Evolutionary conservation across 2,113 vertebrate genomes (phyloP).

Genomic region (Cochlearius cochlearius): DNA sequence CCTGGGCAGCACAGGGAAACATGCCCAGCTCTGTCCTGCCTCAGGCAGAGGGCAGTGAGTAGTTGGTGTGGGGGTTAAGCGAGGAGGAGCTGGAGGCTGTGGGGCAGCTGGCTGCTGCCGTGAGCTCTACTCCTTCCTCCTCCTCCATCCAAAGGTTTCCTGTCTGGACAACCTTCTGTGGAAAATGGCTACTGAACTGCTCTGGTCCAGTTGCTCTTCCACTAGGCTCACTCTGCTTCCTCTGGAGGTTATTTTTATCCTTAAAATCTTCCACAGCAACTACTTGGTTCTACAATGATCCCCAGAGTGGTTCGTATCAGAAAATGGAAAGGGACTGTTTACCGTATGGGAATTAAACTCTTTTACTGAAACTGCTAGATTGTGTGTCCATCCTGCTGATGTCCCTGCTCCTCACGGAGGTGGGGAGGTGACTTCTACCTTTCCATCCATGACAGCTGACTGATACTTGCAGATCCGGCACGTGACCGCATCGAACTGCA

Average conservation of each 20-base stretch:
- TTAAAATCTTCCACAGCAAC: neutral
- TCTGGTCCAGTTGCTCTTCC: neutral
- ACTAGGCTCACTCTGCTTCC: neutral
- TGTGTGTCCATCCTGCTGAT: neutral
- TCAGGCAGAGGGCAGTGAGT: neutral
- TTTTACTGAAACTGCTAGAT: neutral
- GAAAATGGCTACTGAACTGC: neutral
- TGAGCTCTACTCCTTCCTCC: neutral
- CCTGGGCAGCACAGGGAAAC: neutral
- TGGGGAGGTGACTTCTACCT: neutral
- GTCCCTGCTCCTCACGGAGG: neutral
- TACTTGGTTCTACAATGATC: neutral
- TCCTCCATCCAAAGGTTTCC: neutral
- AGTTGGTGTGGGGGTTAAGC: neutral
- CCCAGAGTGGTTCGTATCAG: neutral
- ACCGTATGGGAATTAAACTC: neutral
- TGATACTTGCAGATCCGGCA: neutral
- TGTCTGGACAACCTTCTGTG: neutral
- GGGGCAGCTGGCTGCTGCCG: neutral
- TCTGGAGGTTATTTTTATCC: neutral
- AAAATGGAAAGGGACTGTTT: neutral
- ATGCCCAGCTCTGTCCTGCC: neutral
- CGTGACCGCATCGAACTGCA: neutral
- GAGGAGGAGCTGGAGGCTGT: neutral
- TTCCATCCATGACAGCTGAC: neutral